These are phyloP conservation scores for Rhinogobius similis DNA, from an alignment of 2,113 vertebrate genomes.

Conservation along the genomic window DNA sequence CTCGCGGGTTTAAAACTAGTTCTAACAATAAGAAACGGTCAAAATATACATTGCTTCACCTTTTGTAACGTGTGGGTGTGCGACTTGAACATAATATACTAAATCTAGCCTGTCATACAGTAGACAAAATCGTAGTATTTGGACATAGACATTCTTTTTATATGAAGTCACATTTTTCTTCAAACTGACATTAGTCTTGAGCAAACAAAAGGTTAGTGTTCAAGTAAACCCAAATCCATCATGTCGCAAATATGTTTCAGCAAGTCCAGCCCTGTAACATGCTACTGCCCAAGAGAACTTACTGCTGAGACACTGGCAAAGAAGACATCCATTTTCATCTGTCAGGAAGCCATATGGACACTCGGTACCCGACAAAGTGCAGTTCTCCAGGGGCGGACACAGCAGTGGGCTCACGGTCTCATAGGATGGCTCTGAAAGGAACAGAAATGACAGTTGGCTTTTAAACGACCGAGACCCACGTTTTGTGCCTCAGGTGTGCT, in stretches of 20 bases:
- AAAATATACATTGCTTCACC: not conserved
- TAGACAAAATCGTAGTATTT: not conserved
- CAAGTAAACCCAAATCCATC: not conserved
- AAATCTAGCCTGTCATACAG: not conserved
- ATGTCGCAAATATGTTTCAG: not conserved
- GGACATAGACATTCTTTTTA: slow-evolving; percentile 36
- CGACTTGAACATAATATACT: not conserved
- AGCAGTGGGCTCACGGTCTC: slow-evolving; percentile 80
- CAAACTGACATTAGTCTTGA: slow-evolving; percentile 16
- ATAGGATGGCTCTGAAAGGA: slow-evolving; percentile 77
- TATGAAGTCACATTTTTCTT: slow-evolving; percentile 5
- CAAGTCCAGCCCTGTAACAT: not conserved
- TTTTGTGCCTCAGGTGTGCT: slow-evolving; percentile 33
- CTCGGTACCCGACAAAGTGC: slow-evolving; percentile 73
- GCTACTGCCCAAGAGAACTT: slow-evolving; percentile 47
- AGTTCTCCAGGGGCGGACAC: slow-evolving; percentile 80
- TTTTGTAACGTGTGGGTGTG: not conserved
- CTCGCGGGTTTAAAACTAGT: not conserved
- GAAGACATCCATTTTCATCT: slow-evolving; percentile 78
- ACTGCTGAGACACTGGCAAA: slow-evolving; percentile 82
- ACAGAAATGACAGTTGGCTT: slow-evolving; percentile 2
- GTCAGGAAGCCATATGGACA: slow-evolving; percentile 80
- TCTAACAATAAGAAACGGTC: no score
- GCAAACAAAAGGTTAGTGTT: not conserved
- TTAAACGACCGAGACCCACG: not conserved